A percentile compares a stretch with the other conserved stretches of the same genome.
phyloP scores from a whole-genome alignment of 53 echinoderm and acorn worm genomes.

The Mesocentrotus franciscanus region DNA sequence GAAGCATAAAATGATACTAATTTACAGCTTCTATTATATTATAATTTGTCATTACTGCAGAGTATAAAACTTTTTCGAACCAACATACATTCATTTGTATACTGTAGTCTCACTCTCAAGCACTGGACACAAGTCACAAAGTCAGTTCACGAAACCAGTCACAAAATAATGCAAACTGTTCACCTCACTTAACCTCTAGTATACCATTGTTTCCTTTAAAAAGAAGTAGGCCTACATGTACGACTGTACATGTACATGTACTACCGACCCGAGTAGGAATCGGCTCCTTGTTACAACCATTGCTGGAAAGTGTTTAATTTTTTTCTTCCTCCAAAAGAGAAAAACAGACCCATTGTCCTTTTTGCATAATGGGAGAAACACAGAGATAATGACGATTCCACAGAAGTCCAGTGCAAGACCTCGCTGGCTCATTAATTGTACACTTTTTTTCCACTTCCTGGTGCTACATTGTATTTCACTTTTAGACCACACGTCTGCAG shows the following conservation, averaged over 20 bases:
- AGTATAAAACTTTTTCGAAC: no score
- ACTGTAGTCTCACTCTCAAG: no score
- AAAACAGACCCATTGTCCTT: constrained; percentile 45
- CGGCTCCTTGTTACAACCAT: neutral
- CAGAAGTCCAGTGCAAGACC: neutral
- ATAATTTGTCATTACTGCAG: no score
- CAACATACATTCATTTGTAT: no score
- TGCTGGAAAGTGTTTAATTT: constrained; percentile 31
- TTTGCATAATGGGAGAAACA: constrained; percentile 15
- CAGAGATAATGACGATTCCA: constrained; percentile 52
- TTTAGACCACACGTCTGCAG: constrained; percentile 24
- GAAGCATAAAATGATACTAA: no score
- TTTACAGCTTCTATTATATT: no score
- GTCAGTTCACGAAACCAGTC: no score
- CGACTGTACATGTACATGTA: neutral
- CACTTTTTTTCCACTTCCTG: constrained; percentile 38
- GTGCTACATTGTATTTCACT: neutral
- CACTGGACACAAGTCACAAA: no score
- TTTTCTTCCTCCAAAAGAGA: constrained; percentile 50
- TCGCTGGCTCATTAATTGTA: constrained; percentile 26
- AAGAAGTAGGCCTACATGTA: no score
- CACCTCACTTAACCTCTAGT: no score
- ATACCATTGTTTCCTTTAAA: no score
- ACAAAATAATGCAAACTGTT: no score
- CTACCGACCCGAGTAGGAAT: neutral